Base-by-base conservation (phyloP, 2,113 vertebrate genomes). In the Setophaga coronata region DNA sequence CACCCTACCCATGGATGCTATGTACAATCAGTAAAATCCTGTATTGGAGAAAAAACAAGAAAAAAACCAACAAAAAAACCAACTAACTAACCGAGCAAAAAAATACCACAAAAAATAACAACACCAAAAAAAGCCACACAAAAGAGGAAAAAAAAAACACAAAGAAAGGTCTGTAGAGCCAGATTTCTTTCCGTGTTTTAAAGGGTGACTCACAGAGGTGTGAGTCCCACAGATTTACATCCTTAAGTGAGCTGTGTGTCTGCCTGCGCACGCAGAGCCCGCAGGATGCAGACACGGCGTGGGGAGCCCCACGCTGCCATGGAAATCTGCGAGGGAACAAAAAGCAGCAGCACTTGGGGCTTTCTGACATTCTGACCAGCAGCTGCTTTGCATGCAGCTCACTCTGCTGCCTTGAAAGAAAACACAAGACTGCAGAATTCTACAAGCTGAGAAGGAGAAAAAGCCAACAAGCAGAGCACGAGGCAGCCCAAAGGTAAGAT, bases 401-500 rank as follows among this genome's bases (percentile, higher is more conserved):
- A 26, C 58, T 29, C 34, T 4, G 10, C 34, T 1, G 4, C 51
- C 76, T 83, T 15, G 3, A 33, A 53, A 76, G 24, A 72, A 80
- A 70, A 45, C 58, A 56, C 28, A 9, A 34, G 57, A 21, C 18
- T 48, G 1, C 1, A 77, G 64, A 57, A 61, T 60, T 89, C 45
- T 47, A 24, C 67, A 54, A 53, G 31, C 18, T 72, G 36, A 66
- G 45, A 51, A 67, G 36, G 31, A 60, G 33, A 36, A 62, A 77
- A 93, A 90, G 18, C 40, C 60, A 58, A 45, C 51, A 20, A 72
- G 6, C 53, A 48, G 21, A 73, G 29, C 51, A 38, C 28, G 4
- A 85, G 57, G 19, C 14, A 78, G 29, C 60, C 54, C 69, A 71
- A 78, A 94, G 95, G 89, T 96, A 92, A 95, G 93, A 60, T 18